Evolutionary conservation across 2,797 vertebrate genomes (phyloP).

Genomic region (Trichosurus vulpecula): DNA sequence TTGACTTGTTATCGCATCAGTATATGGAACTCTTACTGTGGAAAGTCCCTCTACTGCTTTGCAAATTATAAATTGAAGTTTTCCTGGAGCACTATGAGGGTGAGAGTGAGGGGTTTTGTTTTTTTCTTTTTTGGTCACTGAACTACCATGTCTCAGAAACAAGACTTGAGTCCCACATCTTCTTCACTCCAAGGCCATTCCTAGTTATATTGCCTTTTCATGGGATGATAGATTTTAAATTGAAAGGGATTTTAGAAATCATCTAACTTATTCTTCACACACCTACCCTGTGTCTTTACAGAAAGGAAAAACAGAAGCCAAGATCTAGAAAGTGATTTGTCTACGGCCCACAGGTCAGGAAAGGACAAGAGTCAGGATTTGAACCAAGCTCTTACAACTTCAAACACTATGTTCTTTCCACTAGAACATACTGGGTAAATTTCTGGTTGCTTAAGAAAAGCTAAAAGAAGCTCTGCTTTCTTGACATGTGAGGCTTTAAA

Average conservation of each 20-base stretch:
- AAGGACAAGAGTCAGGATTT: background rate
- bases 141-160: background rate
- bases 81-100: background rate
- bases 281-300: background rate
- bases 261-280: background rate
- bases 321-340: background rate
- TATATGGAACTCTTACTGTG: background rate
- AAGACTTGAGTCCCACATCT: background rate
- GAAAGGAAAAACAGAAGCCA: background rate
- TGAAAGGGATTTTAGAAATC: background rate
- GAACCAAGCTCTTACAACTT: background rate
- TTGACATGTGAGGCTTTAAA: background rate
- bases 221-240: background rate
- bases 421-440: background rate
- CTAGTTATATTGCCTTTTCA: background rate
- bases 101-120: background rate
- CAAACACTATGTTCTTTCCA: background rate
- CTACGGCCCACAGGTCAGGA: background rate
- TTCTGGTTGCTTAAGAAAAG: background rate
- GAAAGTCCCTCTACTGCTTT: background rate
- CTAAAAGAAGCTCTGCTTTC: background rate
- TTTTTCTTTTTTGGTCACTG: background rate
- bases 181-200: background rate
- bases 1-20: background rate
- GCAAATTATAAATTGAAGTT: background rate